Evolutionary conservation across 2,797 vertebrate genomes (phyloP).

Genomic region (Argya squamiceps): DNA sequence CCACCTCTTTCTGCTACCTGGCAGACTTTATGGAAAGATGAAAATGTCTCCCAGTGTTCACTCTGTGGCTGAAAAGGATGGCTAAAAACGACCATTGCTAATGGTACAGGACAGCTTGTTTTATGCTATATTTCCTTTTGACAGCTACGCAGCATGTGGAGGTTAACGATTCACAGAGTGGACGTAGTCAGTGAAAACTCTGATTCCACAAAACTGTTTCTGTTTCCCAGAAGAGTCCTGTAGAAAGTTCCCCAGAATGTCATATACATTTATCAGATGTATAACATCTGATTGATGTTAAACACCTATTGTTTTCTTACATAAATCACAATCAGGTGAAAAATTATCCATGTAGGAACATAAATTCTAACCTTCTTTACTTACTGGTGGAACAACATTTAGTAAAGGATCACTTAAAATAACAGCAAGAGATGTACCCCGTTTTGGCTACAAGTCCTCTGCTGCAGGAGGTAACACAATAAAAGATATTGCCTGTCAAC

Average conservation of each 20-base stretch:
- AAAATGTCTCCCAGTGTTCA: background rate
- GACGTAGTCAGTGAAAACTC: background rate
- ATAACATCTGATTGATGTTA: no score
- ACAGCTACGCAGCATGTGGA: background rate
- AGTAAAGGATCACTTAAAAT: background rate
- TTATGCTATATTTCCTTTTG: background rate
- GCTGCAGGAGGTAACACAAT: background rate
- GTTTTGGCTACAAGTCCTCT: background rate
- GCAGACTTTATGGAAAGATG: background rate
- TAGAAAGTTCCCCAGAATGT: background rate
- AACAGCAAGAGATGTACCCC: background rate
- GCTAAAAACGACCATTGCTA: background rate
- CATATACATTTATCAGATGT: background rate
- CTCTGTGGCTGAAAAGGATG: background rate
- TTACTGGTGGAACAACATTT: background rate
- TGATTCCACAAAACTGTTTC: conserved; percentile 12
- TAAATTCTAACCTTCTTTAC: background rate
- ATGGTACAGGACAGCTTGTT: background rate
- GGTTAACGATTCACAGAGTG: background rate
- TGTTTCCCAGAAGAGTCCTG: background rate
- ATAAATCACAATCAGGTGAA: background rate
- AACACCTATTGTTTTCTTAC: background rate
- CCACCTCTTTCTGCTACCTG: background rate
- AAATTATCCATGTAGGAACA: background rate
- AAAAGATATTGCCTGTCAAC: background rate